These are phyloP conservation scores for Lycodopsis pacificus DNA, from an alignment of 2,797 vertebrate species.

Conservation along the genomic window DNA sequence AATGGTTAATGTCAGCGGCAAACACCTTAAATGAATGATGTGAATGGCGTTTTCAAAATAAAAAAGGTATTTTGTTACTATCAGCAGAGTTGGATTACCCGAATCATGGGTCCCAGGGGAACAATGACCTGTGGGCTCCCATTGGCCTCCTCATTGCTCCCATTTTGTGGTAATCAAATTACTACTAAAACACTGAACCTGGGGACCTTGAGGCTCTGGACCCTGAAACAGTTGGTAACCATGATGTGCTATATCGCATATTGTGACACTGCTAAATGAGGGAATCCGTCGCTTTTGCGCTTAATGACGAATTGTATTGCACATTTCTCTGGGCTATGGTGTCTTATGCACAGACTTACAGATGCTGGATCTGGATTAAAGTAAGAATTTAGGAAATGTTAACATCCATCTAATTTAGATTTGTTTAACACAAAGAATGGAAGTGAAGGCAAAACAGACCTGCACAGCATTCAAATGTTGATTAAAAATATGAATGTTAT, in stretches of 20 bases:
- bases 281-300: background rate
- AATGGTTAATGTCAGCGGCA: background rate
- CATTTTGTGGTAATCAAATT: background rate
- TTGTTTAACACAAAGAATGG: background rate
- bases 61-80: no score
- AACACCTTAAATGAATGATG: background rate
- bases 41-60: background rate
- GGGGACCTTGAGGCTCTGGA: background rate
- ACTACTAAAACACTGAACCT: background rate
- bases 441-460: background rate
- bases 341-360: background rate
- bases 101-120: background rate
- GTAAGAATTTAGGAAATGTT: background rate
- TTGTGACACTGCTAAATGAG: background rate
- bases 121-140: background rate
- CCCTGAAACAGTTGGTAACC: background rate
- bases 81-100: background rate
- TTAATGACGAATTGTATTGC: no score
- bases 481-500: background rate
- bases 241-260: background rate
- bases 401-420: background rate
- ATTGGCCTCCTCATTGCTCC: background rate
- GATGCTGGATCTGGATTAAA: background rate
- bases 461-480: background rate
- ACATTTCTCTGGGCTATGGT: background rate